Conservation (phyloP, 2,113 vertebrate species). For the Labeo rohita region DNA sequence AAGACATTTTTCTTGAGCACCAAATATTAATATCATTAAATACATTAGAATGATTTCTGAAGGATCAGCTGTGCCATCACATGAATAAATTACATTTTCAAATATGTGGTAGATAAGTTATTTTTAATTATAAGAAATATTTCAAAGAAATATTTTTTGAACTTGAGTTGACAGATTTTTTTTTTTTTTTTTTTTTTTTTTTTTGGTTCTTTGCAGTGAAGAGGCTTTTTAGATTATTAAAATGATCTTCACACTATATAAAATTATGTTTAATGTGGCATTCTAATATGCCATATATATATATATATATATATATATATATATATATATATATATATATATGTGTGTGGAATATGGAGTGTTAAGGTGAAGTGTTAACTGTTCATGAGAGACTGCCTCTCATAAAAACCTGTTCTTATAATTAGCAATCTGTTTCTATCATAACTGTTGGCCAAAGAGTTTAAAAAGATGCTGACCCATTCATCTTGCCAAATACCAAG, state of each 20-base stretch:
- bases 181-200: not conserved
- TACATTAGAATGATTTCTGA: not conserved
- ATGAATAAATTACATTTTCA: not conserved
- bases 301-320: too few species aligned
- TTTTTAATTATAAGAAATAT: not conserved
- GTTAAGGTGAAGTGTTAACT: not conserved
- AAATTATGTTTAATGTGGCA: not conserved
- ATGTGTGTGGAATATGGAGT: too few species aligned
- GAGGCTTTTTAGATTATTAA: not conserved
- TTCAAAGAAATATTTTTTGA: not conserved
- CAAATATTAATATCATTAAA: not conserved
- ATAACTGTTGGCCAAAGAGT: not conserved
- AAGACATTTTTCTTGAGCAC: not conserved
- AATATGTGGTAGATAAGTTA: not conserved
- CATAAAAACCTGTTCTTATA: not conserved
- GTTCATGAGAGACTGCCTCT: not conserved
- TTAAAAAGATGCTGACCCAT: not conserved
- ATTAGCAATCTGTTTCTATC: not conserved
- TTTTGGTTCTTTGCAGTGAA: not conserved
- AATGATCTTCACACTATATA: not conserved
- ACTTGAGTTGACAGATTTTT: too few species aligned
- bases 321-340: too few species aligned
- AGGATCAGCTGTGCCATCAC: not conserved
- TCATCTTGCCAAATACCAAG: conserved; percentile 5
- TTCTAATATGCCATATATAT: not conserved